Evolutionary conservation across 2,113 vertebrate genomes (phyloP), one percentile per base, ranked within the genome.

Genomic region (Miniopterus natalensis): DNA sequence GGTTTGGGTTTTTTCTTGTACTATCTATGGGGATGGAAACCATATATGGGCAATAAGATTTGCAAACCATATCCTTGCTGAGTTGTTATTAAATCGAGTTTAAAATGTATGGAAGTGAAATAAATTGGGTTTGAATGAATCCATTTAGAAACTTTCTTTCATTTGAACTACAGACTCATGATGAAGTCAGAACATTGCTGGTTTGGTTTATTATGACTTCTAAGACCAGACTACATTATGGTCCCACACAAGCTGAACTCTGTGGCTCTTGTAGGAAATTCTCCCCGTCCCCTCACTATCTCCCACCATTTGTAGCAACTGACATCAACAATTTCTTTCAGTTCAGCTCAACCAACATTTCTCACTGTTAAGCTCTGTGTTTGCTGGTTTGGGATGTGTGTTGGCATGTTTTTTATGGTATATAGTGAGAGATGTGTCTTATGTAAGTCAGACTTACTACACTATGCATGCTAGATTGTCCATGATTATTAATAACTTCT

Each of bases 101-200:
- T 87, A 80, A 95, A 93, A 84, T 53, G 11, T 25, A 85, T 49
- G 4, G 7, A 96, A 88, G 85, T 42, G 18, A 97, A 93, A 57
- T 70, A 87, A 97, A 92, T 75, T 92, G 91, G 8, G 49, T 95
- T 75, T 92, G 77, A 80, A 95, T 31, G 14, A 90, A 70, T 92
- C 71, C 31, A 25, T 85, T 90, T 83, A 63, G 61, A 59, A 88
- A 92, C 42, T 81, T 95, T 42, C 55, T 61, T 88, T 90, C 12
- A 40, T 92, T 88, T 92, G 93, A 95, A 89, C 83, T 83, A 53
- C 15, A 92, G 77, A 42, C 40, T 92, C 53, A 71, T 78, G 59
- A 36, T 47, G 40, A 90, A 88, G 81, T 83, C 59, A 65, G 36
- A 70, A 70, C 25, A 57, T 31, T 20, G 51, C 42, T 68, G 51